These are phyloP conservation scores for Parazoanthus atlanticus DNA, from an alignment of 92 coral and sea anemone genomes.

Conservation along the genomic window DNA sequence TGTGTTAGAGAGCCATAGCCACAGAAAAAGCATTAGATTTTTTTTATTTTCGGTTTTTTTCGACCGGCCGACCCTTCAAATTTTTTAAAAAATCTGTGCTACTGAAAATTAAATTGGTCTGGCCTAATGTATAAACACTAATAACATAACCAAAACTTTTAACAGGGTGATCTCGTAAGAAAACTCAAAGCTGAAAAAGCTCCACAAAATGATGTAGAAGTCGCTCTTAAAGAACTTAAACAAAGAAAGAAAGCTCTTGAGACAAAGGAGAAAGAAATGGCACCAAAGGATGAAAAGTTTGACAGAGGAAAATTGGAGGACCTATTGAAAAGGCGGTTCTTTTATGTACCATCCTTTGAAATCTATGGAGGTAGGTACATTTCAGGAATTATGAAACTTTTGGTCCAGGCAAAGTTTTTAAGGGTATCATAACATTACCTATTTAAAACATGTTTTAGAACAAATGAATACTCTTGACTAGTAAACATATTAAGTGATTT, in stretches of 20 bases:
- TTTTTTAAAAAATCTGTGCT: no score
- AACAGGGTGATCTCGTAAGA: constrained; percentile 89
- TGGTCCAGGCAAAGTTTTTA: background rate
- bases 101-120: no score
- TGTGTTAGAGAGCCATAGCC: no score
- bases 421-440: no score
- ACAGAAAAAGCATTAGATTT: no score
- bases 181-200: constrained; percentile 91
- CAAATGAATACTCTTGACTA: no score
- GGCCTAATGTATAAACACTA: no score
- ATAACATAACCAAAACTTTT: background rate
- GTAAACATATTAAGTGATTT: no score
- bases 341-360: constrained; percentile 97
- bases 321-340: constrained; percentile 91
- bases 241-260: constrained; percentile 93
- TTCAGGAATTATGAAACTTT: background rate
- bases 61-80: no score
- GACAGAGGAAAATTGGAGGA: constrained; percentile 96
- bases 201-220: constrained; percentile 81
- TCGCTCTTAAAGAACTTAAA: constrained; percentile 95
- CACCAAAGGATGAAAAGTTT: constrained; percentile 90
- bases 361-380: constrained; percentile 91
- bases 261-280: constrained; percentile 91
- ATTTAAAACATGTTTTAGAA: no score
- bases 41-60: no score